Base-by-base conservation (phyloP, 2,888 invertebrate species). In the Psylliodes chrysocephalus region DNA sequence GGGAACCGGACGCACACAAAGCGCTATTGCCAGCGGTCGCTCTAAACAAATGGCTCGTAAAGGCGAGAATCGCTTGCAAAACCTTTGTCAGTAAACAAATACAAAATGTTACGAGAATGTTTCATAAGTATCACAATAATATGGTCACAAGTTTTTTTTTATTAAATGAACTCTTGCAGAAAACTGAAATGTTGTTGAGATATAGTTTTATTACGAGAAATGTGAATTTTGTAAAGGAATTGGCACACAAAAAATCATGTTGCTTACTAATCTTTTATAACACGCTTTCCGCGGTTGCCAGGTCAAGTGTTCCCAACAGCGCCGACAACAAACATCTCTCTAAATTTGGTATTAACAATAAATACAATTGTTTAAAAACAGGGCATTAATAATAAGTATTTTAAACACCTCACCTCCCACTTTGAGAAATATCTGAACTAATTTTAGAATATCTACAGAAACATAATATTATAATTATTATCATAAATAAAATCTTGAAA, bases 51-150 rank as follows among this genome's bases (percentile, higher is more conserved):
- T 63, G 64, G 69, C 67, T 72, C 64, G 79, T 83, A 86, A 73
- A 74, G 78, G 78, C 79, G 75, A 79, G 72, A 78, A 76, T 83
- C 83, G 83, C 74, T 77, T 74, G 74, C 75, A 56, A 56, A 77
- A 76, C 82, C 77, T 75, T 30, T 73, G 75, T 84, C 83, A 83
- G 86, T 87, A 87, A 87, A 87, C 87, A 87, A 87, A 86, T 86
- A 86, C 77, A 76, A 74, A 77, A 78, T 73, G 73, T 73, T 75
- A 72, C 72, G 71, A 69, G 70, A 70, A 71, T 71, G 72, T 75
- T 71, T 76, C 73, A 71, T 74, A 73, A 72, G 33, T 35, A 46
- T 47, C 47, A 56, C 38, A 49, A 38, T 40, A 44, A 53, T 59
- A 42, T 25, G 46, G 44, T 42, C 33, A 38, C 14, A 19, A 5